Percentiles rank a stretch among this genome's conserved stretches.
Evolutionary conservation across 2,888 invertebrate species (phyloP).

Genomic region (Yponomeuta cagnagella): DNA sequence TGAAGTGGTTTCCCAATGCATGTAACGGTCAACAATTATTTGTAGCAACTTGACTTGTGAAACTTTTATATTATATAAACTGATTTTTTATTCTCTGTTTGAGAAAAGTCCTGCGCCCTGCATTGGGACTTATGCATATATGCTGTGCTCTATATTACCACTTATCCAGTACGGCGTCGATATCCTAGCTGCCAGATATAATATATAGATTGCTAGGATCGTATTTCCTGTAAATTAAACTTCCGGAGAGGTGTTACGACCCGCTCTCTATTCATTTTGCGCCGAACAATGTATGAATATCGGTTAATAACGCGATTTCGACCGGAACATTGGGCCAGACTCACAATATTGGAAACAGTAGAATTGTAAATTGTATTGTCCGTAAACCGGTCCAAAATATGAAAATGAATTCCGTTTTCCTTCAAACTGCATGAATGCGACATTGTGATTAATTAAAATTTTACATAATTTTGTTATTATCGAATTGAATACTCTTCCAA

Average conservation of each 20-base stretch:
- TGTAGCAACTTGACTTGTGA: too few relatives aligned
- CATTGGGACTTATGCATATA: too few relatives aligned
- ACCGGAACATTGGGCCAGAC: background rate
- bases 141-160: too few relatives aligned
- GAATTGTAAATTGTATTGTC: background rate
- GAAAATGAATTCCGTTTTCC: background rate
- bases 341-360: slow-evolving; percentile 1
- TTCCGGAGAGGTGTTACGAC: background rate
- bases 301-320: background rate
- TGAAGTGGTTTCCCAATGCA: too few relatives aligned
- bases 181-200: background rate
- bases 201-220: too few relatives aligned
- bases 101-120: too few relatives aligned
- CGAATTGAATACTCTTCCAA: background rate
- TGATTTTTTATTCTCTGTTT: too few relatives aligned
- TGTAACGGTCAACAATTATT: too few relatives aligned
- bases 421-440: background rate
- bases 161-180: too few relatives aligned
- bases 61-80: too few relatives aligned
- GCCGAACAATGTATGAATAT: background rate
- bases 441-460: background rate
- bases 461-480: background rate
- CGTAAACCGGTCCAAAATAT: background rate
- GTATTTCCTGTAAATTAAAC: too few relatives aligned
- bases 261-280: background rate